phyloP scores from a whole-genome alignment of 2,797 vertebrate species.

The Platyrinchus mystaceus region DNA sequence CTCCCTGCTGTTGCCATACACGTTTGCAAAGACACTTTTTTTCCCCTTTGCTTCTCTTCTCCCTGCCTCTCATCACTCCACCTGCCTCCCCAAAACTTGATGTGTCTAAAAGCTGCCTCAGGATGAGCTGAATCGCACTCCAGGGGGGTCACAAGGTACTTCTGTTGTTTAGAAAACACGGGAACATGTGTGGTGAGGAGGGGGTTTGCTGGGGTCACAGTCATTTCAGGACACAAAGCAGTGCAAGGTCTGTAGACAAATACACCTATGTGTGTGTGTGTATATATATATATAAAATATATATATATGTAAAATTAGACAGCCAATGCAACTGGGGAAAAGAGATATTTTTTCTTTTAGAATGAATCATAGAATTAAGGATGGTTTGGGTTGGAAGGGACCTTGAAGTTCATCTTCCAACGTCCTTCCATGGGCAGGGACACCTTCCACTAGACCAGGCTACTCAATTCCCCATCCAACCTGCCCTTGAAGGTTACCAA shows the following conservation, averaged over 20 bases:
- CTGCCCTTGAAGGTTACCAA: background rate
- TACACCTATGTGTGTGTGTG: rapidly evolving
- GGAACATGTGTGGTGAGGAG: background rate
- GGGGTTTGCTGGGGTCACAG: rapidly evolving
- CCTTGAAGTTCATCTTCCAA: background rate
- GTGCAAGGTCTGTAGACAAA: background rate
- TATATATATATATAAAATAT: no score
- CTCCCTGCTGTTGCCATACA: background rate
- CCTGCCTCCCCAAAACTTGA: rapidly evolving
- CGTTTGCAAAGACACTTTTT: background rate
- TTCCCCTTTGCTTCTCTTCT: background rate
- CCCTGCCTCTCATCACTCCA: background rate
- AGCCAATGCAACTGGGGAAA: background rate
- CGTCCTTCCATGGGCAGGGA: background rate
- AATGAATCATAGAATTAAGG: no score
- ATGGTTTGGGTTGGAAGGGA: background rate
- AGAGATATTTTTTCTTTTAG: background rate
- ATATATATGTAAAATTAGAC: background rate
- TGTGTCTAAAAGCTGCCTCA: background rate
- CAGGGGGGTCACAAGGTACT: background rate
- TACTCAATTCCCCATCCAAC: background rate
- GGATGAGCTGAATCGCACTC: background rate
- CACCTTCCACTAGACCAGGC: background rate
- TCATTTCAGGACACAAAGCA: no score
- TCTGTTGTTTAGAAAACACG: background rate